Conservation (phyloP, 2,888 invertebrate species). For the Griposia aprilina region DNA sequence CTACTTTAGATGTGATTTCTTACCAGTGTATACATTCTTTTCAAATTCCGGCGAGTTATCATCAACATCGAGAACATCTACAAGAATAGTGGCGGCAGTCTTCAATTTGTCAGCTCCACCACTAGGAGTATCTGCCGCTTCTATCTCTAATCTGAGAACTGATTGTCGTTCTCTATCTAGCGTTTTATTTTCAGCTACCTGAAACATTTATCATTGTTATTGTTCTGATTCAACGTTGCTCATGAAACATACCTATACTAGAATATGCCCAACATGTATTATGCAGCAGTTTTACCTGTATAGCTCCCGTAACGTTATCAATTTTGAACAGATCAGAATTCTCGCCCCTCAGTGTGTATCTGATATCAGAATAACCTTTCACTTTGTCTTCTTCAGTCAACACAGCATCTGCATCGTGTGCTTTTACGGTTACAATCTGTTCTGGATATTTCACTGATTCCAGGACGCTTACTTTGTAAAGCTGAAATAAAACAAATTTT, state of each 20-base stretch:
- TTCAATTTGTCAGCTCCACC: conserved; percentile 93
- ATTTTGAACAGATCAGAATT: conserved; percentile 94
- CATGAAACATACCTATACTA: neutral
- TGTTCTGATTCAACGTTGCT: neutral
- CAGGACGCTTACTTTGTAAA: conserved; percentile 93
- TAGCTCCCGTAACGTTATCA: conserved; percentile 92
- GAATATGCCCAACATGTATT: neutral
- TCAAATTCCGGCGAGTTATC: conserved; percentile 94
- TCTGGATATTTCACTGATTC: conserved; percentile 93
- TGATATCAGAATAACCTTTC: conserved; percentile 92
- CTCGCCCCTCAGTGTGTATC: conserved; percentile 93
- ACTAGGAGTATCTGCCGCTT: conserved; percentile 94
- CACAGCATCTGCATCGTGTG: conserved; percentile 93
- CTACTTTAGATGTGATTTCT: neutral
- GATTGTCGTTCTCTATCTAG: conserved; percentile 94
- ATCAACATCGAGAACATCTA: conserved; percentile 94
- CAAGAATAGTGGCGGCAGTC: conserved; percentile 91
- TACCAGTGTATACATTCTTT: conserved; percentile 91
- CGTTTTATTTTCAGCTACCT: conserved; percentile 92
- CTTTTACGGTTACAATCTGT: conserved; percentile 92
- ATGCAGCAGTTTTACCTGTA: conserved; percentile 84
- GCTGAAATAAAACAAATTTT: conserved; percentile 74
- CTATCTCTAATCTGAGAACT: conserved; percentile 92
- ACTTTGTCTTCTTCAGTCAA: conserved; percentile 89
- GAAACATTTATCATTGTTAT: neutral